Conservation (phyloP, 2,888 invertebrate genomes). For the Endotricha flammealis region DNA sequence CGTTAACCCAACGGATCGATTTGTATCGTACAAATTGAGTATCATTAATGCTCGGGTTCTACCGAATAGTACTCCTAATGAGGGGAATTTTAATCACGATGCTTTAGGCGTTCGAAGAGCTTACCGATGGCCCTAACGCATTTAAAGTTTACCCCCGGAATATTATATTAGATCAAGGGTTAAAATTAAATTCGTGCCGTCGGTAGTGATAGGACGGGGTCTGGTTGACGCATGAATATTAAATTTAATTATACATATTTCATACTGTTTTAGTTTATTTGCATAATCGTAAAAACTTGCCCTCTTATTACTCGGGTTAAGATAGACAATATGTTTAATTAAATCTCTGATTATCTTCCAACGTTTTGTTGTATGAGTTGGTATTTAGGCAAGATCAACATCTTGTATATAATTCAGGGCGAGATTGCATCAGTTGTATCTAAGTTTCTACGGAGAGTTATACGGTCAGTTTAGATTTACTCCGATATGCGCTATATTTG, state of each 20-base stretch:
- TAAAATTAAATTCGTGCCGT: conserved; percentile 49
- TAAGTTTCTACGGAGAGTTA: too few relatives aligned
- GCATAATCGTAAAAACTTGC: conserved; percentile 17
- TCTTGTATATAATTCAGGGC: too few relatives aligned
- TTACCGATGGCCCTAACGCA: conserved; percentile 31
- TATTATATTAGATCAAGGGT: conserved; percentile 53
- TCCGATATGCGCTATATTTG: too few relatives aligned
- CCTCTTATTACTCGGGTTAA: too few relatives aligned
- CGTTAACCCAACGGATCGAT: conserved; percentile 17
- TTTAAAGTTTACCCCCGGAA: conserved; percentile 44
- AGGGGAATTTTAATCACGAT: conserved; percentile 42
- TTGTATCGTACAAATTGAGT: conserved; percentile 20
- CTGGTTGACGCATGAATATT: conserved; percentile 50
- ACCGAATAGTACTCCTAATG: conserved; percentile 30
- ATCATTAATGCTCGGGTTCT: conserved; percentile 26
- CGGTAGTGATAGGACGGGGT: conserved; percentile 36
- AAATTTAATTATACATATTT: conserved; percentile 37
- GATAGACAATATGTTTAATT: too few relatives aligned
- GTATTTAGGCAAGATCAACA: too few relatives aligned
- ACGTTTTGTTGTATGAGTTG: too few relatives aligned
- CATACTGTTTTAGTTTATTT: conserved; percentile 21
- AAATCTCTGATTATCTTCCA: too few relatives aligned
- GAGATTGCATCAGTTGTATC: too few relatives aligned
- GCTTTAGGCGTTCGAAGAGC: conserved; percentile 18
- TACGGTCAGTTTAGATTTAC: too few relatives aligned